phyloP scores from a whole-genome alignment of 2,888 invertebrate genomes.

The Mythimna impura region DNA sequence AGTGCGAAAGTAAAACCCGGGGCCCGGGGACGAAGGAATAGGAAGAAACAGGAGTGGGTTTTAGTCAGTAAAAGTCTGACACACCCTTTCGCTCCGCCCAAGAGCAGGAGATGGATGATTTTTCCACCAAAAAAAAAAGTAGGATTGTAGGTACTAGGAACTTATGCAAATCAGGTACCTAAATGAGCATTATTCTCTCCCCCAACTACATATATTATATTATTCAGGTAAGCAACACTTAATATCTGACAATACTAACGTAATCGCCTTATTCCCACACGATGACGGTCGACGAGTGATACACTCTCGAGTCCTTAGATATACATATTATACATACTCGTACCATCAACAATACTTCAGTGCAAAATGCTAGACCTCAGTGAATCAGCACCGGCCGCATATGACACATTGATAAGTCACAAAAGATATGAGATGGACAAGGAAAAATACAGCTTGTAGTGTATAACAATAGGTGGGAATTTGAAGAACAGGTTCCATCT shows the following conservation, averaged over 20 bases:
- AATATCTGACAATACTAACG: background rate
- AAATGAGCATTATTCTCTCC: background rate
- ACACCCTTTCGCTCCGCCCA: no score
- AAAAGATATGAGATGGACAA: slow-evolving; percentile 24
- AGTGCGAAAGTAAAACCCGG: no score
- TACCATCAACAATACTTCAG: slow-evolving; percentile 47
- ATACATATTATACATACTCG: slow-evolving; percentile 22
- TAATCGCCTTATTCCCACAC: slow-evolving; percentile 13
- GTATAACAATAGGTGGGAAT: slow-evolving; percentile 24
- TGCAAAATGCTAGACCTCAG: slow-evolving; percentile 57
- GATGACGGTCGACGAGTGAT: background rate
- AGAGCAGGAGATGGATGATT: no score
- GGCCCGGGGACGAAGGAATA: no score
- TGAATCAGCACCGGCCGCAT: slow-evolving; percentile 57
- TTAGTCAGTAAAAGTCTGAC: no score
- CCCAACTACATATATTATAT: background rate
- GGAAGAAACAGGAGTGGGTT: no score
- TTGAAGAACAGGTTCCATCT: background rate
- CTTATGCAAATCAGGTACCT: slow-evolving; percentile 8
- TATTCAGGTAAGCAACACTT: background rate
- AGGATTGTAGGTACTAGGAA: background rate
- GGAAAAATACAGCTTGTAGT: slow-evolving; percentile 45
- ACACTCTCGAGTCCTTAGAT: slow-evolving; percentile 1
- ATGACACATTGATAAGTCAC: slow-evolving; percentile 42
- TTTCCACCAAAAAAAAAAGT: no score